Percentiles rank a stretch among this genome's conserved stretches.
Conservation (phyloP, 2,888 invertebrate genomes). For the Trichopoda pennipes region DNA sequence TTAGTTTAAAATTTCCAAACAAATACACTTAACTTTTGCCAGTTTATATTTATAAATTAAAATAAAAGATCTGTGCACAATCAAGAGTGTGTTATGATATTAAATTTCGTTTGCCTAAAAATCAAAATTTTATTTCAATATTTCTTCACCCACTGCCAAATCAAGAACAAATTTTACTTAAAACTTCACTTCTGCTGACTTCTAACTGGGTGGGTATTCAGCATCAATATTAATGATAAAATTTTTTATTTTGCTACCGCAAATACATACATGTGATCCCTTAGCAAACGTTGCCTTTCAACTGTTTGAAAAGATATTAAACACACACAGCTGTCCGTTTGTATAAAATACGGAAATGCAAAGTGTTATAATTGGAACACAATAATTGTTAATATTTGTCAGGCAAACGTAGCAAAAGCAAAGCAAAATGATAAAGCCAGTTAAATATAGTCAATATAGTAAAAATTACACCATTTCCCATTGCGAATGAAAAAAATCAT, state of each 20-base stretch:
- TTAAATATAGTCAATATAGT: not conserved
- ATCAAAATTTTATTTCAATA: too few species aligned
- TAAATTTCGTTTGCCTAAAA: too few species aligned
- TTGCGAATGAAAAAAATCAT: not conserved
- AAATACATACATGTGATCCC: not conserved
- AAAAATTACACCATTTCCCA: conserved; percentile 10
- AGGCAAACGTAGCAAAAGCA: conserved; percentile 34
- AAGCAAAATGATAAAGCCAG: conserved; percentile 12
- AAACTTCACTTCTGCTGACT: not conserved
- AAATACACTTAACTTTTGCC: not conserved
- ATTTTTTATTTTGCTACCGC: conserved; percentile 5
- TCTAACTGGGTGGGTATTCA: not conserved
- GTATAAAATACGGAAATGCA: conserved; percentile 51
- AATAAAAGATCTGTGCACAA: too few species aligned
- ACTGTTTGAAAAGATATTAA: conserved; percentile 5
- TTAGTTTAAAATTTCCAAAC: not conserved
- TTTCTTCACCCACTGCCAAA: too few species aligned
- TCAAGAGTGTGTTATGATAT: too few species aligned
- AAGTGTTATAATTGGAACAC: conserved; percentile 56
- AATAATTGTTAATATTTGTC: conserved; percentile 57
- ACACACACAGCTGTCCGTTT: conserved; percentile 42
- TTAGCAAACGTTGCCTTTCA: conserved; percentile 20
- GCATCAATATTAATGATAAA: conserved; percentile 1
- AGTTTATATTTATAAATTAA: too few species aligned
- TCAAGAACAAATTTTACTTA: not conserved